Evolutionary conservation across 2,888 invertebrate genomes (phyloP).

Genomic region (Campaea margaritaria): DNA sequence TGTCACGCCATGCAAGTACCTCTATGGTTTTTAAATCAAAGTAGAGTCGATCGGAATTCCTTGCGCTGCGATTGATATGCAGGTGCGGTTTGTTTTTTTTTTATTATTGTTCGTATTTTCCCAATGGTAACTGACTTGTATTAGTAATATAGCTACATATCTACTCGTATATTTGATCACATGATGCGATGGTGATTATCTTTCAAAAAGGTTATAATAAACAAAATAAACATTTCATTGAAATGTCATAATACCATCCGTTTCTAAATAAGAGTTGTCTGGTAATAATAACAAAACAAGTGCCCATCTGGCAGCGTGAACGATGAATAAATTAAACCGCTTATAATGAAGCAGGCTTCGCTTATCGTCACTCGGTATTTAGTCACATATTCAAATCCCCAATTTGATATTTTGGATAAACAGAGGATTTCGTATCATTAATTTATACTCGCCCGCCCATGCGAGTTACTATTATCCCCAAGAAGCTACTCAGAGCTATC

Average conservation of each 20-base stretch:
- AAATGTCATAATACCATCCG: not conserved
- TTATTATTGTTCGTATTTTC: slow-evolving; percentile 38
- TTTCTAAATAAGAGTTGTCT: not conserved
- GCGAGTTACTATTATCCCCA: slow-evolving; percentile 31
- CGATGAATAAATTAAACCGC: slow-evolving; percentile 35
- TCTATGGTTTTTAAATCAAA: slow-evolving; percentile 11
- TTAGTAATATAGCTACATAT: too few species aligned
- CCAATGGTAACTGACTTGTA: slow-evolving; percentile 24
- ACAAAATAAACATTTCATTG: not conserved
- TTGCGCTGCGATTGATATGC: slow-evolving; percentile 29
- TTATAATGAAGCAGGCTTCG: slow-evolving; percentile 40
- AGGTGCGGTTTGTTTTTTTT: slow-evolving; percentile 32
- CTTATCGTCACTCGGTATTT: slow-evolving; percentile 49
- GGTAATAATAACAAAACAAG: slow-evolving; percentile 25
- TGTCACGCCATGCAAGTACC: slow-evolving; percentile 25
- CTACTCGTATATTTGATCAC: too few species aligned
- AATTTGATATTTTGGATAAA: slow-evolving; percentile 54
- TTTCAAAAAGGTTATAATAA: too few species aligned
- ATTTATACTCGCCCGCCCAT: slow-evolving; percentile 44
- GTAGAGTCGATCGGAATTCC: too few species aligned
- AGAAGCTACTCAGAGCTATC: slow-evolving; percentile 39
- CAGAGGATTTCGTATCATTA: slow-evolving; percentile 49
- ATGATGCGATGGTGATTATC: too few species aligned
- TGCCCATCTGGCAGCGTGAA: slow-evolving; percentile 2
- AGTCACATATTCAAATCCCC: slow-evolving; percentile 49